Evolutionary conservation across 2,797 vertebrate genomes (phyloP).

Genomic region (Clangula hyemalis): DNA sequence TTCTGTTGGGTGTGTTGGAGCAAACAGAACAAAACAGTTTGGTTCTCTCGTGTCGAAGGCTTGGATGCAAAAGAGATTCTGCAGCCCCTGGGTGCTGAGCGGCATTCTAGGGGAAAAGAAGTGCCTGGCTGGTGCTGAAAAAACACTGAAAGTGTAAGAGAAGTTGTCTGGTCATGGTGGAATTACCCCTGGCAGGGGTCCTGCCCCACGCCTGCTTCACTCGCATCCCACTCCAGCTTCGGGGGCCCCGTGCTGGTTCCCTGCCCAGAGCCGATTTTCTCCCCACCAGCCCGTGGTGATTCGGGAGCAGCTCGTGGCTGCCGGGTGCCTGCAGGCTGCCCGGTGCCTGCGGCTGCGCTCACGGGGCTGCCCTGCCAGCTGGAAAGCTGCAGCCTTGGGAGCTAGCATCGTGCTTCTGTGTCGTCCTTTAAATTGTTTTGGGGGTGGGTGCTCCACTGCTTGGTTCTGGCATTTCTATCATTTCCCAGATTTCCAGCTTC

Average conservation of each 20-base stretch:
- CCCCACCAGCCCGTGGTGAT: not conserved
- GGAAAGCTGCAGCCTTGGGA: not conserved
- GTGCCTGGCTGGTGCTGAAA: not conserved
- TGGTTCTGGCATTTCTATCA: not conserved
- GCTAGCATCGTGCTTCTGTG: not conserved
- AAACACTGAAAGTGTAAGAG: not conserved
- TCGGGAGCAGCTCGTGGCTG: not conserved
- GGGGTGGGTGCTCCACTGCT: not conserved
- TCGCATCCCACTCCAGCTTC: not conserved
- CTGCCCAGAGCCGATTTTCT: conserved; percentile 31
- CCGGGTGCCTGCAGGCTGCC: not conserved
- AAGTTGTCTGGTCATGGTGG: not conserved
- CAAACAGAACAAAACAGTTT: not conserved
- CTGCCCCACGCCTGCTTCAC: not conserved
- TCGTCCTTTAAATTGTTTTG: not conserved
- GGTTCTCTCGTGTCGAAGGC: not conserved
- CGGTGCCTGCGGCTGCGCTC: not conserved
- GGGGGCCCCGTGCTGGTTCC: not conserved
- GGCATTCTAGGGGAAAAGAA: not conserved
- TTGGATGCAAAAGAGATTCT: not conserved
- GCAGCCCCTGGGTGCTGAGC: not conserved
- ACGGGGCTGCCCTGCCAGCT: not conserved
- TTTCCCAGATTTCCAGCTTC: not conserved
- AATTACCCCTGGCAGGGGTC: not conserved
- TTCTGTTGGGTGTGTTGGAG: rapidly evolving